Conservation (phyloP, 1,140 invertebrate genomes). For the Oncopeltus fasciatus region DNA sequence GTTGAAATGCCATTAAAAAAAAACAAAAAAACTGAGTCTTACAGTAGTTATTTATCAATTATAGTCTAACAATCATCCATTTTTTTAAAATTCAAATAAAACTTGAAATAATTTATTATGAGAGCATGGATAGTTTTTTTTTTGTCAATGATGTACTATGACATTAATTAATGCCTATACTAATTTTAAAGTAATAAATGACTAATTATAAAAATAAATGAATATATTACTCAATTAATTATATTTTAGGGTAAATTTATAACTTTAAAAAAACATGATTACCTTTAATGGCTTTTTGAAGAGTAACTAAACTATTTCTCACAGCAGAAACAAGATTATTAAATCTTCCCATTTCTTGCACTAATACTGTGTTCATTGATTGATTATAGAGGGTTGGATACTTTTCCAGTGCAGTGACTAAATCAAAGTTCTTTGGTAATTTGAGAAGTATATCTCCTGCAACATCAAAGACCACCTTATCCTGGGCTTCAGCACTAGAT, state of each 20-base stretch:
- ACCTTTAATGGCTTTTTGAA: conserved; percentile 86
- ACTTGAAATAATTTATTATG: too few species aligned
- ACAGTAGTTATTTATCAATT: too few species aligned
- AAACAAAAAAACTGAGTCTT: too few species aligned
- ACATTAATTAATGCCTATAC: too few species aligned
- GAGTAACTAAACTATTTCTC: conserved; percentile 54
- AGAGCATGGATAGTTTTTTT: too few species aligned
- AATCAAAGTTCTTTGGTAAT: conserved; percentile 58
- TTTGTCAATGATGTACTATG: too few species aligned
- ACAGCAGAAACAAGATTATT: conserved; percentile 66
- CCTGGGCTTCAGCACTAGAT: conserved; percentile 36
- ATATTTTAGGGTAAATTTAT: background rate
- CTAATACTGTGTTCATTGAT: conserved; percentile 83
- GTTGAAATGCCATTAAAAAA: too few species aligned
- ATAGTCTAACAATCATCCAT: too few species aligned
- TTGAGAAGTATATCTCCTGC: conserved; percentile 53
- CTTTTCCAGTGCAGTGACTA: conserved; percentile 46
- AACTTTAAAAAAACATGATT: conserved; percentile 24
- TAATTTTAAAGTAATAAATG: background rate
- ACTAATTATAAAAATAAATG: background rate
- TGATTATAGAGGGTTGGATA: conserved; percentile 70
- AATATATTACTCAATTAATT: background rate
- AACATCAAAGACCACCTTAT: conserved; percentile 53
- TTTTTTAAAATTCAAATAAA: too few species aligned
- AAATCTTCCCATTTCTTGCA: conserved; percentile 86